These are phyloP conservation scores for Glomeris marginata DNA, from an alignment of 2,888 invertebrate genomes.

Conservation along the genomic window DNA sequence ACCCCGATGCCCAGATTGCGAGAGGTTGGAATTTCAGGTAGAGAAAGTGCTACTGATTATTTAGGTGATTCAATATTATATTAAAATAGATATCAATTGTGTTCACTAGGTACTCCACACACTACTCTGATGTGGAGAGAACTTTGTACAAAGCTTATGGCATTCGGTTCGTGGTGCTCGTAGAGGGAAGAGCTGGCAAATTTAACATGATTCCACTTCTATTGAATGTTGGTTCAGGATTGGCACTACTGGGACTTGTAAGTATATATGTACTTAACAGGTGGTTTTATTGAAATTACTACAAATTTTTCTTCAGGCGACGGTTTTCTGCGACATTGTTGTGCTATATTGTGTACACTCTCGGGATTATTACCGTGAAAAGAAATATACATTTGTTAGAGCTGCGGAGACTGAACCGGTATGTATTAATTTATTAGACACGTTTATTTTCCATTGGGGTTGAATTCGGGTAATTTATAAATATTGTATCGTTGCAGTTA, in stretches of 20 bases:
- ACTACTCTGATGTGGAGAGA: conserved; percentile 27
- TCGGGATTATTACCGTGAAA: conserved; percentile 7
- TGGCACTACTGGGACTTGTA: conserved; percentile 35
- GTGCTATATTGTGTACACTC: conserved; percentile 4
- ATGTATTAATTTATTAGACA: no score
- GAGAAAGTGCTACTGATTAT: no score
- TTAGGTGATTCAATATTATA: no score
- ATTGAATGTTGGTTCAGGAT: conserved; percentile 35
- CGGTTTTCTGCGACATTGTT: conserved; percentile 7
- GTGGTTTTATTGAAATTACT: neutral
- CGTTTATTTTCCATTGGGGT: no score
- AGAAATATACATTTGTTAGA: conserved; percentile 4
- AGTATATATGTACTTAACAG: conserved; percentile 19
- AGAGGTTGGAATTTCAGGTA: conserved; percentile 37
- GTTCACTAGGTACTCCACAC: conserved; percentile 26
- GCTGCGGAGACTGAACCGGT: no score
- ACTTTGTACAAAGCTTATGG: conserved; percentile 34
- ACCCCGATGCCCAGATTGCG: conserved; percentile 27
- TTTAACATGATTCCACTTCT: conserved; percentile 34
- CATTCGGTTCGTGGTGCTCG: conserved; percentile 33
- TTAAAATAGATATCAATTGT: conserved; percentile 6
- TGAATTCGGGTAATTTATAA: no score
- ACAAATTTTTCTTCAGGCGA: conserved; percentile 4
- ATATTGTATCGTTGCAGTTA: no score
- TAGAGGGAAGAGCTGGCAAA: conserved; percentile 34